Percentiles rank a stretch among this genome's conserved stretches.
These are phyloP conservation scores for Brachionus rubens DNA, from an alignment of 1,140 invertebrate genomes.

Conservation along the genomic window DNA sequence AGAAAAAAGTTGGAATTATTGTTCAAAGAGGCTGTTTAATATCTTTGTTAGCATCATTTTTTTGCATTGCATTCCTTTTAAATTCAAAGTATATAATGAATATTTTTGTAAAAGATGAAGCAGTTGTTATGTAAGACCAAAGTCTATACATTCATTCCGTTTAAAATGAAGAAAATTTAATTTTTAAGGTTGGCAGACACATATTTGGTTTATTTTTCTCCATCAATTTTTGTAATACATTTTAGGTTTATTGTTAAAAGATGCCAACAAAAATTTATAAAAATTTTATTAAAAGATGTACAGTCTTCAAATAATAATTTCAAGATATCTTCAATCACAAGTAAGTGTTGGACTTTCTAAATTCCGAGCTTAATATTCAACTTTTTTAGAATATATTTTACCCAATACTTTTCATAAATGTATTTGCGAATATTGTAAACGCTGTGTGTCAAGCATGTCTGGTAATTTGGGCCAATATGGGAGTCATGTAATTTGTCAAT, in stretches of 20 bases:
- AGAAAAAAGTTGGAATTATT: constrained; percentile 31
- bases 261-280: not conserved
- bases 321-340: constrained; percentile 23
- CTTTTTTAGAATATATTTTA: constrained; percentile 34
- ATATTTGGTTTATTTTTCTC: constrained; percentile 20
- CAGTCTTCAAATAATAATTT: constrained; percentile 8
- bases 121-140: not conserved
- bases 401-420: constrained; percentile 14
- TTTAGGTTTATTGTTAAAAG: not conserved
- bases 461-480: not conserved
- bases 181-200: not conserved
- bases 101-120: not conserved
- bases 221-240: not conserved
- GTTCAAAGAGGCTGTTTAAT: not conserved
- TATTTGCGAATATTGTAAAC: constrained; percentile 3
- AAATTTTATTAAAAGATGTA: not conserved
- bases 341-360: too few relatives aligned
- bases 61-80: not conserved
- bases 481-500: not conserved
- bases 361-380: too few relatives aligned
- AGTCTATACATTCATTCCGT: too few relatives aligned
- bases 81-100: constrained; percentile 27
- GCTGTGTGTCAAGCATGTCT: not conserved
- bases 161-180: not conserved
- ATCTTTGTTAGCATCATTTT: not conserved